phyloP scores from a whole-genome alignment of 2,888 invertebrate species.

The Andrena marginata region DNA sequence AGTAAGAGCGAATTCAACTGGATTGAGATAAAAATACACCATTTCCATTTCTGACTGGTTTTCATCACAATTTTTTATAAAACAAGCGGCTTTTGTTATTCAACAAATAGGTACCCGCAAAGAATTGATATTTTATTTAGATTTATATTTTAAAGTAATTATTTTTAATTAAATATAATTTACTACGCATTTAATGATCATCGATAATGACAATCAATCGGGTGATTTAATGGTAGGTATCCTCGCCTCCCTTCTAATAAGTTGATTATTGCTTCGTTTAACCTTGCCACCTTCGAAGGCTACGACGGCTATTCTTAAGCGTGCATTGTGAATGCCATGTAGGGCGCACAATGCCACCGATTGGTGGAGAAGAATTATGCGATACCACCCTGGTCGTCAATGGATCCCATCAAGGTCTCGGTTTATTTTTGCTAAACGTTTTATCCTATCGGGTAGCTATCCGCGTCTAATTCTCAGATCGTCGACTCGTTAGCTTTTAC shows the following conservation, averaged over 20 bases:
- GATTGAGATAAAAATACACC: too few relatives aligned
- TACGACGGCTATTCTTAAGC: conserved; percentile 30
- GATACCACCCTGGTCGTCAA: background rate
- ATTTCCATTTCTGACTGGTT: too few relatives aligned
- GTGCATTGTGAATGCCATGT: conserved; percentile 19
- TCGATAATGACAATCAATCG: background rate
- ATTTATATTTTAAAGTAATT: too few relatives aligned
- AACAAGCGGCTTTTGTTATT: too few relatives aligned
- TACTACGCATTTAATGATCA: too few relatives aligned
- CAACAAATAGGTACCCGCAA: too few relatives aligned
- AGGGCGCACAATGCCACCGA: conserved; percentile 31
- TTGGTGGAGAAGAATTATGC: conserved; percentile 38
- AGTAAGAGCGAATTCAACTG: too few relatives aligned
- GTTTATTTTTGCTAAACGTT: background rate
- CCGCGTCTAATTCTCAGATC: background rate
- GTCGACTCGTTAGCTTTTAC: background rate
- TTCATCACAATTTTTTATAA: too few relatives aligned
- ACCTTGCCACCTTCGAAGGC: conserved; percentile 39
- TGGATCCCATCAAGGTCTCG: conserved; percentile 26
- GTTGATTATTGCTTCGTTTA: background rate
- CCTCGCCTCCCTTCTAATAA: background rate
- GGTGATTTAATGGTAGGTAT: background rate
- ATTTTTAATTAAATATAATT: too few relatives aligned
- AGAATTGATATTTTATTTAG: too few relatives aligned
- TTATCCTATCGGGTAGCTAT: too few relatives aligned